phyloP scores from a whole-genome alignment of 2,888 invertebrate genomes.

The Meiosimyza platycephala region DNA sequence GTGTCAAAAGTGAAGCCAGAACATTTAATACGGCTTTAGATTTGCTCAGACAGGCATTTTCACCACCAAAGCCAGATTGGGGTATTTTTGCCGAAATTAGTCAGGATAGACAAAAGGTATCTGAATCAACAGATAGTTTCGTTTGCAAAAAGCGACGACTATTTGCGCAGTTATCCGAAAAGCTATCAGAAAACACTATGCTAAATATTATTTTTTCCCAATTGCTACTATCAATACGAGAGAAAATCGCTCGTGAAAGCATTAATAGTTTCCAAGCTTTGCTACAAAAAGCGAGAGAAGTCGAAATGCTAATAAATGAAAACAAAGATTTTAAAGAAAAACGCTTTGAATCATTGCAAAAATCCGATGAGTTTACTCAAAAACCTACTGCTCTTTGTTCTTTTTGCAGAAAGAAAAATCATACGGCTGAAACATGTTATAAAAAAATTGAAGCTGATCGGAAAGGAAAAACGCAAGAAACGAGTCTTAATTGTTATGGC shows the following conservation, averaged over 20 bases:
- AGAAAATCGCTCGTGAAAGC: slow-evolving; percentile 18
- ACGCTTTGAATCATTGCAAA: not conserved
- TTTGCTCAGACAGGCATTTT: slow-evolving; percentile 28
- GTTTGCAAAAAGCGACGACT: slow-evolving; percentile 30
- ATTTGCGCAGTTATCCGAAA: slow-evolving; percentile 30
- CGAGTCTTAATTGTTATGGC: slow-evolving; percentile 25
- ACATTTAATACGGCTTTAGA: slow-evolving; percentile 29
- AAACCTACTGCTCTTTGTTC: slow-evolving; percentile 10
- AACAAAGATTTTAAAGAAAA: slow-evolving; percentile 16
- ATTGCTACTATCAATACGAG: slow-evolving; percentile 5
- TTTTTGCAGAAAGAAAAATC: slow-evolving; percentile 29
- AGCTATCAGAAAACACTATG: slow-evolving; percentile 14
- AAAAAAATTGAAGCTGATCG: slow-evolving; percentile 20
- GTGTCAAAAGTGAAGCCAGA: slow-evolving; percentile 27
- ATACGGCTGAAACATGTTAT: slow-evolving; percentile 32
- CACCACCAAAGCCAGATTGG: slow-evolving; percentile 38
- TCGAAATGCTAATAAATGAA: not conserved
- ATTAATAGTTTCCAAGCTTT: slow-evolving; percentile 19
- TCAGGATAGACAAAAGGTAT: slow-evolving; percentile 26
- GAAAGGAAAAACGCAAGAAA: not conserved
- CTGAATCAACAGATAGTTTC: slow-evolving; percentile 34
- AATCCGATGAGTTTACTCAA: not conserved
- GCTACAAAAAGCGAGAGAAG: slow-evolving; percentile 9
- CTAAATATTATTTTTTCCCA: slow-evolving; percentile 33
- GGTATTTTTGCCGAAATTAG: slow-evolving; percentile 29